These are phyloP conservation scores for Hirtodrosophila cameraria DNA, from an alignment of 2,888 invertebrate species.

Conservation along the genomic window DNA sequence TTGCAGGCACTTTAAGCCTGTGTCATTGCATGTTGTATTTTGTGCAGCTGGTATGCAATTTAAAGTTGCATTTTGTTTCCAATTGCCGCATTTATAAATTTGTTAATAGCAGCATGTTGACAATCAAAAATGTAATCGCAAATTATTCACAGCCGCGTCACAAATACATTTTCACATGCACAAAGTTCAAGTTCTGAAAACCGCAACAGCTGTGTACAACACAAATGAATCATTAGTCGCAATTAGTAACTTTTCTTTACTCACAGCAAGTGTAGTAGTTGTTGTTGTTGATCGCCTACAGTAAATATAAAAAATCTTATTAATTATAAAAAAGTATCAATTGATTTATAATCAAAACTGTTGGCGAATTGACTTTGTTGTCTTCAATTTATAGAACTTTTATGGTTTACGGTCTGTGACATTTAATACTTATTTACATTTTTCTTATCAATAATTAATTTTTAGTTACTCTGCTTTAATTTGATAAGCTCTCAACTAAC, in stretches of 20 bases:
- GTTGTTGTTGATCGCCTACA: background rate
- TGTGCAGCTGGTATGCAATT: background rate
- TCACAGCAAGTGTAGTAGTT: background rate
- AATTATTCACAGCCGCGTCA: slow-evolving; percentile 9
- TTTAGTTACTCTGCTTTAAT: background rate
- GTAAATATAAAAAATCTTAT: slow-evolving; percentile 16
- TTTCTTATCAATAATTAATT: slow-evolving; percentile 25
- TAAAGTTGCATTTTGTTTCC: slow-evolving; percentile 7
- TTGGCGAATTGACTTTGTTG: slow-evolving; percentile 5
- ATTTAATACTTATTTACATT: slow-evolving; percentile 12
- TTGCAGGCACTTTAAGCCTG: background rate
- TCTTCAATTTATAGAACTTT: background rate
- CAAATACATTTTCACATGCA: slow-evolving; percentile 18
- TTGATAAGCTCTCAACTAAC: too few species aligned
- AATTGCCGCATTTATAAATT: slow-evolving; percentile 22
- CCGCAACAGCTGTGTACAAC: slow-evolving; percentile 16
- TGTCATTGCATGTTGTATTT: slow-evolving; percentile 1
- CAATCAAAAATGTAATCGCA: slow-evolving; percentile 6
- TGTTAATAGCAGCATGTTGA: background rate
- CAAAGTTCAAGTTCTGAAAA: slow-evolving; percentile 42
- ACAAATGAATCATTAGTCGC: slow-evolving; percentile 47
- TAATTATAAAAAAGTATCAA: slow-evolving; percentile 14
- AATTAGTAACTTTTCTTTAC: slow-evolving; percentile 29
- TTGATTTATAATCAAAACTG: slow-evolving; percentile 17
- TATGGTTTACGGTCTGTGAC: background rate